phyloP scores from a whole-genome alignment of 1,140 invertebrate species.

The Philaenus spumarius region DNA sequence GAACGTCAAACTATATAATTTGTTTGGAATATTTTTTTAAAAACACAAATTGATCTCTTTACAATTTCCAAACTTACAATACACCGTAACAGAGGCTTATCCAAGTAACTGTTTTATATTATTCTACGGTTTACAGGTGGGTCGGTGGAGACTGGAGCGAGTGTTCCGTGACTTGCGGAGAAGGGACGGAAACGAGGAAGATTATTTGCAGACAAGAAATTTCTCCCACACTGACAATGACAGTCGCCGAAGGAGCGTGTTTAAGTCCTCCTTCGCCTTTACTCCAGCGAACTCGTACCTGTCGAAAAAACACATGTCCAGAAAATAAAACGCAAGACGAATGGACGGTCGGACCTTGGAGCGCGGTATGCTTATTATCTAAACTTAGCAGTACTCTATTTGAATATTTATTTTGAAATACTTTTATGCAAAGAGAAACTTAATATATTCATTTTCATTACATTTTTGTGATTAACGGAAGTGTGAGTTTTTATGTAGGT shows the following conservation, averaged over 20 bases:
- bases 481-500: too few relatives aligned
- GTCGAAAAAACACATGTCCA: constrained; percentile 18
- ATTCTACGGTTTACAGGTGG: constrained; percentile 29
- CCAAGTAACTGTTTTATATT: too few relatives aligned
- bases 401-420: too few relatives aligned
- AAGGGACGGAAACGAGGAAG: constrained; percentile 26
- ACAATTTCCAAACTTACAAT: too few relatives aligned
- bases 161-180: constrained; percentile 29
- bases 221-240: constrained; percentile 37
- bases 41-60: too few relatives aligned
- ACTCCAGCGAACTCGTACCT: constrained; percentile 19
- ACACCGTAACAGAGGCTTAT: too few relatives aligned
- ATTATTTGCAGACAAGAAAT: constrained; percentile 33
- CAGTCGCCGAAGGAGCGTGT: constrained; percentile 37
- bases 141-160: constrained; percentile 26
- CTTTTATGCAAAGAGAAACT: too few relatives aligned
- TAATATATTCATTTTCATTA: too few relatives aligned
- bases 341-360: constrained; percentile 15
- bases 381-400: too few relatives aligned
- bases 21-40: too few relatives aligned
- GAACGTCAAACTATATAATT: too few relatives aligned
- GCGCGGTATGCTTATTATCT: constrained; percentile 20
- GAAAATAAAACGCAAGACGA: not conserved
- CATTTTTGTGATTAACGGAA: too few relatives aligned
- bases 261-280: constrained; percentile 20